Evolutionary conservation across 1,140 invertebrate species (phyloP).

Genomic region (Tetramorium alpestre): DNA sequence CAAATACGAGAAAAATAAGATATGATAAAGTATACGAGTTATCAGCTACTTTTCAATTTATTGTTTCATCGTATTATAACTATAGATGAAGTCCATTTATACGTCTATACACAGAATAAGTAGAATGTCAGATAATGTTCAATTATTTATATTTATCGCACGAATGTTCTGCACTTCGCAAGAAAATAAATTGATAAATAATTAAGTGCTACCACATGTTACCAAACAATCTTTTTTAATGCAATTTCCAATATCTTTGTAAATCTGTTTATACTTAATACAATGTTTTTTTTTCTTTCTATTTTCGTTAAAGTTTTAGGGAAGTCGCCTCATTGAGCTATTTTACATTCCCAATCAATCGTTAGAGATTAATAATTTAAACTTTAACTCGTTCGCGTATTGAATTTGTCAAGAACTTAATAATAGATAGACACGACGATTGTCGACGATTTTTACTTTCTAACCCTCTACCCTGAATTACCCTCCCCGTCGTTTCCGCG

Average conservation of each 20-base stretch:
- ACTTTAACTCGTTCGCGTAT: conserved; percentile 1
- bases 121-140: neutral
- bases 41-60: neutral
- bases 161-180: neutral
- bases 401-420: conserved; percentile 15
- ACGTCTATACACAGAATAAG: neutral
- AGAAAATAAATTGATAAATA: neutral
- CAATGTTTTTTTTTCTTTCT: neutral
- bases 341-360: neutral
- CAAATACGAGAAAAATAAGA: neutral
- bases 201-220: neutral
- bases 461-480: conserved; percentile 12
- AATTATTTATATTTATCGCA: neutral
- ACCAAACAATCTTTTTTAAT: neutral
- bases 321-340: neutral
- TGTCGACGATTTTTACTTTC: conserved; percentile 14
- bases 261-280: neutral
- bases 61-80: neutral
- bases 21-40: neutral
- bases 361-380: neutral
- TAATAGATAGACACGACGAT: neutral
- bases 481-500: conserved; percentile 13
- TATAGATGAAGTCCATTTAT: neutral
- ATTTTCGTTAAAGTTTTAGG: neutral
- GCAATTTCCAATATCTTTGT: neutral